phyloP scores from a whole-genome alignment of 2,113 vertebrate species.

The Polyodon spathula region DNA sequence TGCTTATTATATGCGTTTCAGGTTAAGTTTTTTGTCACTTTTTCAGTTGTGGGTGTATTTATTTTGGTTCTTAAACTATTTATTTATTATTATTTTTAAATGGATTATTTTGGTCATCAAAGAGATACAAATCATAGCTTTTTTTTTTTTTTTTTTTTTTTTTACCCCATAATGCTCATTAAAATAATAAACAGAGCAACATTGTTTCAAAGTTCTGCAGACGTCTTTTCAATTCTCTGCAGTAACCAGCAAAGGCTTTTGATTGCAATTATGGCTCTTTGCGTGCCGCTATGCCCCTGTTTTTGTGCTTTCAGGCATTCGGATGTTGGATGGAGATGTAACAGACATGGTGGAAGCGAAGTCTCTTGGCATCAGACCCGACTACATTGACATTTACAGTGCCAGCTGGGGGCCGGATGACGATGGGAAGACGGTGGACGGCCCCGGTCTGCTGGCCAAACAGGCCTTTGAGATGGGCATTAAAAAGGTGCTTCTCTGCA shows the following conservation, averaged over 20 bases:
- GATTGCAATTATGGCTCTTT: slow-evolving; percentile 32
- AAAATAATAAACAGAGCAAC: too few relatives aligned
- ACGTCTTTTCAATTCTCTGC: slow-evolving; percentile 10
- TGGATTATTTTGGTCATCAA: too few relatives aligned
- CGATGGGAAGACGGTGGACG: slow-evolving; percentile 89
- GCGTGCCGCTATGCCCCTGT: slow-evolving; percentile 29
- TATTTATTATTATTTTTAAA: too few relatives aligned
- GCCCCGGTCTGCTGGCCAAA: slow-evolving; percentile 76
- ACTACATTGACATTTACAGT: slow-evolving; percentile 92
- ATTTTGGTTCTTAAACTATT: too few relatives aligned
- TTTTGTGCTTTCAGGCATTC: slow-evolving; percentile 66
- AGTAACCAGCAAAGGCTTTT: slow-evolving; percentile 29
- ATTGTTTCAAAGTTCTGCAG: slow-evolving; percentile 11
- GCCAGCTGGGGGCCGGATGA: slow-evolving; percentile 93
- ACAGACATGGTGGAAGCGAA: slow-evolving; percentile 88
- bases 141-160: too few relatives aligned
- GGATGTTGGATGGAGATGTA: slow-evolving; percentile 91
- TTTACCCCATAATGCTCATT: too few relatives aligned
- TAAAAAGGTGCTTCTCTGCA: slow-evolving; percentile 77
- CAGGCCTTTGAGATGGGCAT: slow-evolving; percentile 82
- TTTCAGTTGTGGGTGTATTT: too few relatives aligned
- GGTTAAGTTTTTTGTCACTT: too few relatives aligned
- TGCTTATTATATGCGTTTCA: too few relatives aligned
- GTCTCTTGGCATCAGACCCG: slow-evolving; percentile 77
- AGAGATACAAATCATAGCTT: too few relatives aligned